Evolutionary conservation across 1,140 invertebrate genomes (phyloP).

Genomic region (Penaeus vannamei): DNA sequence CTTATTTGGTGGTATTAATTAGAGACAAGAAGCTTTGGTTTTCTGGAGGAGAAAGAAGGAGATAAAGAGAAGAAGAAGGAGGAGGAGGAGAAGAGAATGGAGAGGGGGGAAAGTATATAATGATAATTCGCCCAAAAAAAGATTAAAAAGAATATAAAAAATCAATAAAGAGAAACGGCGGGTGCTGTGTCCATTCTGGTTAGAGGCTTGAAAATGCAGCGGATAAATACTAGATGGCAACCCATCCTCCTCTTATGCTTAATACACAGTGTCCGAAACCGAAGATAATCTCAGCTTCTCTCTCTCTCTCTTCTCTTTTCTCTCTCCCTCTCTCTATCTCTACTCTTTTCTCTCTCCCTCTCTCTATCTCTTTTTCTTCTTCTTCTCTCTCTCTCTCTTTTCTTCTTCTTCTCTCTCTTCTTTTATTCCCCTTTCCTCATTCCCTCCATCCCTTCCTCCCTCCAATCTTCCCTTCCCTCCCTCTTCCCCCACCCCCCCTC

Average conservation of each 20-base stretch:
- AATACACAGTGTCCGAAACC: slow-evolving; percentile 56
- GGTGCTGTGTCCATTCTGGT: background rate
- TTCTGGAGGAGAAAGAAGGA: too few species aligned
- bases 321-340: slow-evolving; percentile 1
- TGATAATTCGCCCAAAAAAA: too few species aligned
- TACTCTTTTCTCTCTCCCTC: background rate
- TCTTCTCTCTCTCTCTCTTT: background rate
- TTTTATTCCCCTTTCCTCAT: background rate
- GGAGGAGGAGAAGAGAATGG: too few species aligned
- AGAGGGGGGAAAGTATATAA: too few species aligned
- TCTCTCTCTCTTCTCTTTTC: slow-evolving; percentile 1
- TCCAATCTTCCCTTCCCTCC: background rate
- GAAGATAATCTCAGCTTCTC: background rate
- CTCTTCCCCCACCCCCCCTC: background rate
- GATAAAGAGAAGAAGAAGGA: too few species aligned
- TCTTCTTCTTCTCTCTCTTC: too few species aligned
- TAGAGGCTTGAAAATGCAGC: background rate
- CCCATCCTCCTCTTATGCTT: slow-evolving; percentile 49
- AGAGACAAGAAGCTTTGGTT: too few species aligned
- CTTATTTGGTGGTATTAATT: too few species aligned
- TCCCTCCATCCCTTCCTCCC: background rate
- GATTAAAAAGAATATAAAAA: too few species aligned
- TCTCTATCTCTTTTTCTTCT: background rate
- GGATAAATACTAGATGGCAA: background rate
- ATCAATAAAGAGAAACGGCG: too few species aligned